These are phyloP conservation scores for Amblyjoppa proteus DNA, from an alignment of 2,888 invertebrate species.

Conservation along the genomic window DNA sequence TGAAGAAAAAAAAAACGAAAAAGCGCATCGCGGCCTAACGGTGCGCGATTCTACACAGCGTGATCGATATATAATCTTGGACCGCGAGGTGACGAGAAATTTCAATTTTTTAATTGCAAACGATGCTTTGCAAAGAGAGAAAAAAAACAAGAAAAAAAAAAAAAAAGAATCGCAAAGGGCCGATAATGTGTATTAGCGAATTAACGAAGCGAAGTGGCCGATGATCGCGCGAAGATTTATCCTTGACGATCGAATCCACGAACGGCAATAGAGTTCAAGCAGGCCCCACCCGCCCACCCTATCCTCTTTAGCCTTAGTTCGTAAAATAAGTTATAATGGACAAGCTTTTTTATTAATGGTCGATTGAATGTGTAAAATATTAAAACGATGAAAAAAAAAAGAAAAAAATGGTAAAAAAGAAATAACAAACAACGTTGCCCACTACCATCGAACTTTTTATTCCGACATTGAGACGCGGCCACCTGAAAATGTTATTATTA, in stretches of 20 bases:
- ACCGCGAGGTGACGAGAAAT: slow-evolving; percentile 70
- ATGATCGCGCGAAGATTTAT: slow-evolving; percentile 38
- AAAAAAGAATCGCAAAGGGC: slow-evolving; percentile 66
- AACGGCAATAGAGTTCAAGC: slow-evolving; percentile 73
- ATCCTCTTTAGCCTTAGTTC: slow-evolving; percentile 78
- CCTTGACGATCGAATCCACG: slow-evolving; percentile 50
- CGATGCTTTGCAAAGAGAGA: slow-evolving; percentile 65
- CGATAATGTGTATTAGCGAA: slow-evolving; percentile 64
- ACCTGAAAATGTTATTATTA: slow-evolving; percentile 5
- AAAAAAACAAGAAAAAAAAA: slow-evolving; percentile 41
- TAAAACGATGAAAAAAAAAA: slow-evolving; percentile 71
- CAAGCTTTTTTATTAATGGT: slow-evolving; percentile 80
- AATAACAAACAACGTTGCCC: slow-evolving; percentile 25
- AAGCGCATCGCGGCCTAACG: slow-evolving; percentile 66
- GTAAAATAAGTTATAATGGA: slow-evolving; percentile 81
- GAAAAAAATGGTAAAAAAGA: slow-evolving; percentile 54
- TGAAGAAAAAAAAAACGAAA: slow-evolving; percentile 55
- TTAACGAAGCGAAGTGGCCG: slow-evolving; percentile 53
- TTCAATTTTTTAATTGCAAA: slow-evolving; percentile 55
- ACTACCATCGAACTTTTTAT: slow-evolving; percentile 47
- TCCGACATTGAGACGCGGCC: slow-evolving; percentile 32
- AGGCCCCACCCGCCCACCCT: slow-evolving; percentile 63
- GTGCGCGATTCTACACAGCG: slow-evolving; percentile 32
- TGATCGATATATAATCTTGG: slow-evolving; percentile 47
- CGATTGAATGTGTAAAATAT: slow-evolving; percentile 80